A percentile compares a stretch with the other conserved stretches of the same genome.
phyloP scores from a whole-genome alignment of 1,140 invertebrate genomes.

The Pectinophora gossypiella region DNA sequence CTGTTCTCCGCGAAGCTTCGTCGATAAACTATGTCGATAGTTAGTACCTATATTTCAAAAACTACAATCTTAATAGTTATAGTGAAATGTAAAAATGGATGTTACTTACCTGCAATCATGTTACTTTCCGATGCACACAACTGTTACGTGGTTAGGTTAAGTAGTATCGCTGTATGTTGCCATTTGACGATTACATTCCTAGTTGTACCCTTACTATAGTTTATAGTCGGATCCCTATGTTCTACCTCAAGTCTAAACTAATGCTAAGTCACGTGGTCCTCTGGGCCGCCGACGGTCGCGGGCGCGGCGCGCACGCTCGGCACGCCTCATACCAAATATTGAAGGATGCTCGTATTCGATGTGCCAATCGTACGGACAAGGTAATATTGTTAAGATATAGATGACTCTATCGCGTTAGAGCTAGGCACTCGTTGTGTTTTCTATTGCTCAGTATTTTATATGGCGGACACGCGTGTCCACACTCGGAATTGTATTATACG shows the following conservation, averaged over 20 bases:
- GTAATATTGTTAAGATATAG: slow-evolving; percentile 68
- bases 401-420: slow-evolving; percentile 55
- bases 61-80: slow-evolving; percentile 44
- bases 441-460: slow-evolving; percentile 73
- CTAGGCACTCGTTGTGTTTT: slow-evolving; percentile 59
- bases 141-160: slow-evolving; percentile 49
- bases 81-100: slow-evolving; percentile 43
- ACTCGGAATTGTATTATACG: slow-evolving; percentile 70
- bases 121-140: slow-evolving; percentile 54
- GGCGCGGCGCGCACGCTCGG: background rate
- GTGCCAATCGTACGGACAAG: slow-evolving; percentile 68
- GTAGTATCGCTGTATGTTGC: slow-evolving; percentile 63
- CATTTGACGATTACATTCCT: slow-evolving; percentile 69
- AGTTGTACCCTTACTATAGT: slow-evolving; percentile 63
- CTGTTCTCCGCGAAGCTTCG: slow-evolving; percentile 36
- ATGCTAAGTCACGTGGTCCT: slow-evolving; percentile 62
- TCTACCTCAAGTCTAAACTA: slow-evolving; percentile 70
- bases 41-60: slow-evolving; percentile 47
- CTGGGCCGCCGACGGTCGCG: slow-evolving; percentile 19
- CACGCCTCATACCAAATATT: slow-evolving; percentile 59
- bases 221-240: slow-evolving; percentile 63
- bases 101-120: slow-evolving; percentile 39
- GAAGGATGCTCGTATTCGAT: slow-evolving; percentile 51
- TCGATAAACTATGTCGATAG: slow-evolving; percentile 36
- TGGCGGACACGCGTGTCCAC: slow-evolving; percentile 54